phyloP scores from a whole-genome alignment of 2,888 invertebrate species.

The Drosophila koepferae region DNA sequence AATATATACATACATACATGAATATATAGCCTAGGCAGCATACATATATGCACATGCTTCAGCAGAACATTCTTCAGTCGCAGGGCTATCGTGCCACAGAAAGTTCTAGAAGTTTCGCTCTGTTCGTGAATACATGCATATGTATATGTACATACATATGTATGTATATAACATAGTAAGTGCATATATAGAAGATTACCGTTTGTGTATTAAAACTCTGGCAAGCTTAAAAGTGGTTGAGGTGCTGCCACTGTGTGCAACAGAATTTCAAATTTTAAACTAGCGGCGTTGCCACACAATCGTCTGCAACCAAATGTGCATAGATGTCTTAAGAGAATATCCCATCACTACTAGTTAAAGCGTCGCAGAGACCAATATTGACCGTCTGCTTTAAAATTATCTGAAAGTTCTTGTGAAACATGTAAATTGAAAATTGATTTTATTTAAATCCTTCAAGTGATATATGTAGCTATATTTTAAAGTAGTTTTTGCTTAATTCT shows the following conservation, averaged over 20 bases:
- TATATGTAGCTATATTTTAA: background rate
- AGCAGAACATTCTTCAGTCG: background rate
- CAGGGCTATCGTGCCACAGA: background rate
- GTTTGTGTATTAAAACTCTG: background rate
- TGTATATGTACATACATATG: background rate
- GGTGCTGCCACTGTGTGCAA: background rate
- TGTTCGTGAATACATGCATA: background rate
- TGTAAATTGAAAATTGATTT: background rate
- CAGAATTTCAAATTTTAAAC: background rate
- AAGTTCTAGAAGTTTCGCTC: background rate
- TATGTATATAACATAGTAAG: background rate
- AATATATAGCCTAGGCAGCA: background rate
- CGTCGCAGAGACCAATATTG: accelerated
- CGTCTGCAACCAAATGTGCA: background rate
- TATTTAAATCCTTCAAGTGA: background rate
- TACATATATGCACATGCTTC: background rate
- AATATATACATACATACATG: background rate
- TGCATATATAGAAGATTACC: too few species aligned
- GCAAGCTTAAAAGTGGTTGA: background rate
- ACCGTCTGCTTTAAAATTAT: background rate
- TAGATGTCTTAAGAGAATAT: background rate
- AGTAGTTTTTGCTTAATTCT: too few species aligned
- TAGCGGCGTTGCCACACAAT: background rate
- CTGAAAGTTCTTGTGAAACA: too few species aligned
- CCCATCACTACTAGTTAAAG: background rate